phyloP scores from a whole-genome alignment of 92 coral and sea anemone species.

The Palythoa grandiflora region DNA sequence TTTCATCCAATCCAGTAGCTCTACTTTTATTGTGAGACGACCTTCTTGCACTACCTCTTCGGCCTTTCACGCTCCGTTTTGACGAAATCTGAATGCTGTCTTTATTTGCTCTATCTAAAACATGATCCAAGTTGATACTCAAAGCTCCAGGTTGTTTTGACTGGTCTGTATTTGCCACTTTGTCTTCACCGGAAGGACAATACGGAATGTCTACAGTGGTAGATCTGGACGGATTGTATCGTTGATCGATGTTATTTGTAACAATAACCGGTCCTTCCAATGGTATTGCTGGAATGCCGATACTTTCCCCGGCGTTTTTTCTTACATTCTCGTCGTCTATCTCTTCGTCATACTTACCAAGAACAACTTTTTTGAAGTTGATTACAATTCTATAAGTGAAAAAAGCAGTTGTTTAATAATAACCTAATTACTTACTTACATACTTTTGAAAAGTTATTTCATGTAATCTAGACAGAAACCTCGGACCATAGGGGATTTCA shows the following conservation, averaged over 20 bases:
- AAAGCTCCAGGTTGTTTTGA: neutral
- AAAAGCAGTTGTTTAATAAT: neutral
- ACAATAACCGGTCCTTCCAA: conserved; percentile 7
- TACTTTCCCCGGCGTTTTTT: neutral
- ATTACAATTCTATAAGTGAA: neutral
- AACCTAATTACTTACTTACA: neutral
- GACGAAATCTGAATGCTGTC: no score
- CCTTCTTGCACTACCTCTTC: no score
- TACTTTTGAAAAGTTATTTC: neutral
- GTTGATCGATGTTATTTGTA: neutral
- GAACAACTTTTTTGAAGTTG: neutral
- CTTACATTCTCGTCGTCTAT: neutral
- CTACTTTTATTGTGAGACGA: no score
- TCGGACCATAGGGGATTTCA: no score
- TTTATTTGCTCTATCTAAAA: neutral
- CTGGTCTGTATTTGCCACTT: neutral
- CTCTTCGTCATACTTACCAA: neutral
- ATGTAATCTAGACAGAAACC: no score
- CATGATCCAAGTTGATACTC: neutral
- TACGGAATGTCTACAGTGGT: neutral
- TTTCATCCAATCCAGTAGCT: no score
- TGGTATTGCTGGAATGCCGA: neutral
- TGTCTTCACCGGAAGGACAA: neutral
- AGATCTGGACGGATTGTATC: neutral
- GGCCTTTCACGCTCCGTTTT: no score